Evolutionary conservation across 2,888 invertebrate species (phyloP).

Genomic region (Tetanocera ferruginea): DNA sequence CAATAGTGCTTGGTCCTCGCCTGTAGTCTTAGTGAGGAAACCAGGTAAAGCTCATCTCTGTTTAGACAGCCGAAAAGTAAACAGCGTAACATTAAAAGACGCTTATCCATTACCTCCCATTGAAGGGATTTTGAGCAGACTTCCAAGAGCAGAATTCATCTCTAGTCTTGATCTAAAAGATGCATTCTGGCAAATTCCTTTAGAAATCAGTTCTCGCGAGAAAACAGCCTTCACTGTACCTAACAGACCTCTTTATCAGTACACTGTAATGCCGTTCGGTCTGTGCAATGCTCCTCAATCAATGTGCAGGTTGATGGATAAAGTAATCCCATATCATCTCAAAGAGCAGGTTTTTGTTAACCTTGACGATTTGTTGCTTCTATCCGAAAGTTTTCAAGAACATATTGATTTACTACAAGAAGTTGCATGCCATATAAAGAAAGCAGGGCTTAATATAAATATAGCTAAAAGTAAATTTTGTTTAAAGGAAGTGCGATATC

Average conservation of each 20-base stretch:
- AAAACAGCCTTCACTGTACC: constrained; percentile 24
- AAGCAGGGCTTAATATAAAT: constrained; percentile 34
- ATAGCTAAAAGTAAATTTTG: constrained; percentile 38
- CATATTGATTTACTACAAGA: constrained; percentile 8
- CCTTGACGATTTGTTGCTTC: constrained; percentile 37
- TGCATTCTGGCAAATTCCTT: background rate
- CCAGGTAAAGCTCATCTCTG: constrained; percentile 33
- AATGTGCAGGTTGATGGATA: constrained; percentile 33
- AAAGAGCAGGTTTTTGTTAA: constrained; percentile 18
- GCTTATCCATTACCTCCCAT: constrained; percentile 33
- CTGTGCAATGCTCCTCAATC: constrained; percentile 26
- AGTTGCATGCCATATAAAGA: background rate
- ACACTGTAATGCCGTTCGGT: constrained; percentile 29
- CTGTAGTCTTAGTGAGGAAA: constrained; percentile 18
- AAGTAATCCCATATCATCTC: constrained; percentile 10
- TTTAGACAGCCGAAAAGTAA: constrained; percentile 25
- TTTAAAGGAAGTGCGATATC: constrained; percentile 28
- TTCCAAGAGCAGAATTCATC: constrained; percentile 3
- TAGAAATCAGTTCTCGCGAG: background rate
- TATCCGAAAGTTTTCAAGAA: constrained; percentile 35
- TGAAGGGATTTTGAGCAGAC: constrained; percentile 8
- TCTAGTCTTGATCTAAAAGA: constrained; percentile 11
- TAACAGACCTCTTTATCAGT: constrained; percentile 11
- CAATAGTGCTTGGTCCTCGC: constrained; percentile 26
- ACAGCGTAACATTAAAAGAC: constrained; percentile 27